Evolutionary conservation across 2,113 vertebrate species (phyloP).

Genomic region (Solea solea): DNA sequence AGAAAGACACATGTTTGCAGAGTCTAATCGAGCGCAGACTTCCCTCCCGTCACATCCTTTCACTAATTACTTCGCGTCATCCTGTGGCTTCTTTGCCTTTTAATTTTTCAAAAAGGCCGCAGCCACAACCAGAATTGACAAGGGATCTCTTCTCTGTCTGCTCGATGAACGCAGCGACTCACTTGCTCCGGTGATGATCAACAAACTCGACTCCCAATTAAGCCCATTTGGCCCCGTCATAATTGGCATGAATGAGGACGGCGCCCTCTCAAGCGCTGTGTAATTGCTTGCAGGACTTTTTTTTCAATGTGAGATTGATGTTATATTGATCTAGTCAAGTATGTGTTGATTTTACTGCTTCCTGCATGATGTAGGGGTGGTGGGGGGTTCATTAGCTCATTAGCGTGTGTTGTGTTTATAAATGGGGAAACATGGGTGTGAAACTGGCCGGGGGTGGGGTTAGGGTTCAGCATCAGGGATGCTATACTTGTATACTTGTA

Average conservation of each 20-base stretch:
- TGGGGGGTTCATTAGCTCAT: conserved; percentile 23
- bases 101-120: conserved; percentile 47
- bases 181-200: conserved; percentile 47
- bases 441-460: neutral
- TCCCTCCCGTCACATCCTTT: neutral
- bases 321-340: conserved; percentile 29
- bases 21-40: conserved; percentile 27
- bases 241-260: conserved; percentile 42
- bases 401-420: conserved; percentile 15
- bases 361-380: neutral
- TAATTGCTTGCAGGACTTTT: conserved; percentile 38
- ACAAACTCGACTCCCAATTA: conserved; percentile 54
- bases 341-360: conserved; percentile 34
- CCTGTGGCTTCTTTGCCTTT: conserved; percentile 25
- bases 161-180: conserved; percentile 28
- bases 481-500: too few relatives aligned
- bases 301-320: conserved; percentile 10
- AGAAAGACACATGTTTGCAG: neutral
- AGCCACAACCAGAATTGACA: conserved; percentile 28
- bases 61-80: neutral
- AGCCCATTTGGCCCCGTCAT: conserved; percentile 50
- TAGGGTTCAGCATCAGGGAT: neutral
- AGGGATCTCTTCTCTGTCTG: conserved; percentile 24
- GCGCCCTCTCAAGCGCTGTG: neutral
- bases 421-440: neutral